These are phyloP conservation scores for Drosophila stalkeri DNA, from an alignment of 2,888 invertebrate species.

Conservation along the genomic window DNA sequence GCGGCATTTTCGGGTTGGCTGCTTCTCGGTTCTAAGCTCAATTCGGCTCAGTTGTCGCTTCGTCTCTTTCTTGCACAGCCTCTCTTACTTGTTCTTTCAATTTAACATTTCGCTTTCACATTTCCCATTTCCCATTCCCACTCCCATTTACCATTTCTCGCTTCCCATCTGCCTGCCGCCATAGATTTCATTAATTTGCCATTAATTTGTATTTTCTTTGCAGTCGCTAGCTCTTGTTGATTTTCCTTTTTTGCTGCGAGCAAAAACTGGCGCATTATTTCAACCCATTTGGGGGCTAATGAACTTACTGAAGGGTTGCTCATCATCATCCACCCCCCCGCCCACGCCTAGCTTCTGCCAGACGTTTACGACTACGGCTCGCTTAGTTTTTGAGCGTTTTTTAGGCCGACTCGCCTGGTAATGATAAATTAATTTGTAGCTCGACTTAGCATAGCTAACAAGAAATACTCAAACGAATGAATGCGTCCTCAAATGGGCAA, in stretches of 20 bases:
- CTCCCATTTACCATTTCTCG: slow-evolving; percentile 8
- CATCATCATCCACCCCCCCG: slow-evolving; percentile 24
- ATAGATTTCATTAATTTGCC: slow-evolving; percentile 79
- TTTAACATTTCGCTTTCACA: slow-evolving; percentile 33
- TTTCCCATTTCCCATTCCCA: slow-evolving; percentile 19
- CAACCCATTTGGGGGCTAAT: slow-evolving; percentile 79
- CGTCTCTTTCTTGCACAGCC: not conserved
- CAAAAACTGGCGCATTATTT: slow-evolving; percentile 71
- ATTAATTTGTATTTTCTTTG: slow-evolving; percentile 81
- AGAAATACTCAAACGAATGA: slow-evolving; percentile 19
- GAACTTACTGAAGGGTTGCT: slow-evolving; percentile 65
- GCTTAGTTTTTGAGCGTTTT: slow-evolving; percentile 67
- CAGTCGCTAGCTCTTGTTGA: slow-evolving; percentile 62
- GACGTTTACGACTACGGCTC: slow-evolving; percentile 54
- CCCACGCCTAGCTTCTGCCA: slow-evolving; percentile 42
- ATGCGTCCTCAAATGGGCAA: slow-evolving; percentile 35
- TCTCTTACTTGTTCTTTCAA: slow-evolving; percentile 21
- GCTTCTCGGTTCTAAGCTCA: slow-evolving; percentile 43
- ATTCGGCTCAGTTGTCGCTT: slow-evolving; percentile 17
- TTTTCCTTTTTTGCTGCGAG: slow-evolving; percentile 63
- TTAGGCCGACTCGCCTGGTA: slow-evolving; percentile 53
- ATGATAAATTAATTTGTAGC: slow-evolving; percentile 68
- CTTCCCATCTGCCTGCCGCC: slow-evolving; percentile 32
- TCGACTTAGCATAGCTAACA: slow-evolving; percentile 29
- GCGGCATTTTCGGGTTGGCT: slow-evolving; percentile 72